Percentiles rank a stretch among this genome's conserved stretches.
These are phyloP conservation scores for Symphodus melops DNA, from an alignment of 2,113 vertebrate genomes.

Conservation along the genomic window DNA sequence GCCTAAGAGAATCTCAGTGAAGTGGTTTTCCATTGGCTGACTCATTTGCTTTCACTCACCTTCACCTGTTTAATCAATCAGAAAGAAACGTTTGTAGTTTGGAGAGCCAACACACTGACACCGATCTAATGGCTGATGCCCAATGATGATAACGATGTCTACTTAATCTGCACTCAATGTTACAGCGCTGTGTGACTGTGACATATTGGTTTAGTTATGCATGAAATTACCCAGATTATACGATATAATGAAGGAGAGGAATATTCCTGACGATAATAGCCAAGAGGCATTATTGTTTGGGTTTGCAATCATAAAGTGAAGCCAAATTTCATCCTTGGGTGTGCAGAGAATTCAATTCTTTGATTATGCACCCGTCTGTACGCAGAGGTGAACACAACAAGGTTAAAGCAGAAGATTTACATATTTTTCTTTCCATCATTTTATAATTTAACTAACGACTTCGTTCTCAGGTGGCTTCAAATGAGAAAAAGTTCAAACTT, in stretches of 20 bases:
- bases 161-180: conserved; percentile 46
- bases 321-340: background rate
- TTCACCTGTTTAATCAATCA: conserved; percentile 41
- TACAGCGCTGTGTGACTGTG: conserved; percentile 2
- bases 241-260: conserved; percentile 21
- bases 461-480: no score
- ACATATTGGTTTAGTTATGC: conserved; percentile 49
- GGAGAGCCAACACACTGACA: conserved; percentile 20
- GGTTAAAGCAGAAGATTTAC: background rate
- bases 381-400: background rate
- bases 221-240: conserved; percentile 52
- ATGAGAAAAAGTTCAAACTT: no score
- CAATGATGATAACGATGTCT: conserved; percentile 26
- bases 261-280: conserved; percentile 32
- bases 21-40: conserved; percentile 18
- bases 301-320: conserved; percentile 23
- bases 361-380: background rate
- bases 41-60: conserved; percentile 45
- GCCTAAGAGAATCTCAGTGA: conserved; percentile 6
- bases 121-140: conserved; percentile 37
- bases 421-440: no score
- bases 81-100: conserved; percentile 3
- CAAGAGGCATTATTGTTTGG: conserved; percentile 13
- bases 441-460: no score
- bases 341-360: background rate